A percentile compares a stretch with the other conserved stretches of the same genome.
phyloP scores from a whole-genome alignment of 2,888 invertebrate genomes.

The Andrena fulva region DNA sequence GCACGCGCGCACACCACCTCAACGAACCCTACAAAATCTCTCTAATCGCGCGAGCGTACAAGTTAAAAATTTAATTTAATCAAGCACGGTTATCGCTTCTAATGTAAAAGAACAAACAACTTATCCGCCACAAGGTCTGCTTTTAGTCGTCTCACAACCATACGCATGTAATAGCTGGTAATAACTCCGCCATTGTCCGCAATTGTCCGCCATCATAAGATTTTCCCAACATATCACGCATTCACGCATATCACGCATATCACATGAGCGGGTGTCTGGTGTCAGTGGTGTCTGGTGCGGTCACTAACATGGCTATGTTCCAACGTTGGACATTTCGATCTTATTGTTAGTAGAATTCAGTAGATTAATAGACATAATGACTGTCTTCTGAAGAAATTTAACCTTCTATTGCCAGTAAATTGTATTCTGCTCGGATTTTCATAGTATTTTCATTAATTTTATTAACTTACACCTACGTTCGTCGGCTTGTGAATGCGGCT shows the following conservation, averaged over 20 bases:
- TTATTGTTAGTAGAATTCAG: background rate
- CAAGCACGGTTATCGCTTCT: background rate
- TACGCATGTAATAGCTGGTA: slow-evolving; percentile 30
- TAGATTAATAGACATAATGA: background rate
- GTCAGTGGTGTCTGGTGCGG: background rate
- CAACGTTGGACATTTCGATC: background rate
- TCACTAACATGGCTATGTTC: slow-evolving; percentile 23
- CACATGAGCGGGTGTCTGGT: slow-evolving; percentile 20
- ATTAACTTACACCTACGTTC: too few relatives aligned
- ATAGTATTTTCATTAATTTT: too few relatives aligned
- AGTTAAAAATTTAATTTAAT: slow-evolving; percentile 26
- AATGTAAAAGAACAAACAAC: slow-evolving; percentile 23
- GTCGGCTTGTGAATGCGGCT: too few relatives aligned
- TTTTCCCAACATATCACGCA: slow-evolving; percentile 36
- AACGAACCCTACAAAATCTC: background rate
- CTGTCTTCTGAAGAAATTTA: background rate
- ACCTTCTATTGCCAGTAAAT: too few relatives aligned
- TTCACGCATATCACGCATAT: slow-evolving; percentile 26
- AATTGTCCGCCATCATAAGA: slow-evolving; percentile 40
- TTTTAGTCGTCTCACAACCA: slow-evolving; percentile 27
- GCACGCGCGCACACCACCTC: slow-evolving; percentile 31
- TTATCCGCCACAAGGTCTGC: slow-evolving; percentile 28
- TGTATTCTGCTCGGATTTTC: too few relatives aligned
- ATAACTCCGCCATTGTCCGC: slow-evolving; percentile 1
- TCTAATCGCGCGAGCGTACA: background rate